These are phyloP conservation scores for Yponomeuta sedellus DNA, from an alignment of 2,888 invertebrate species.

Conservation along the genomic window DNA sequence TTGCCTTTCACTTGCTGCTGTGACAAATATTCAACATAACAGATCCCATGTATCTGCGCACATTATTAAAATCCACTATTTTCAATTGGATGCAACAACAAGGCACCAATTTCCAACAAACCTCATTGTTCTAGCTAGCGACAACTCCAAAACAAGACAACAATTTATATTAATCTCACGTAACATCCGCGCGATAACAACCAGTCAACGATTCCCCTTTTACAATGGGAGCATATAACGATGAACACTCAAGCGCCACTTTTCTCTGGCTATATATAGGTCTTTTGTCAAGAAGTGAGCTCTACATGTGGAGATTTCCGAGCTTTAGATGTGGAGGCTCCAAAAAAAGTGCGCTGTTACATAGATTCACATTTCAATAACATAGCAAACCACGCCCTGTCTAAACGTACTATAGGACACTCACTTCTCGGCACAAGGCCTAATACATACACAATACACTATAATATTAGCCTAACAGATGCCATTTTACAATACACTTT, in stretches of 20 bases:
- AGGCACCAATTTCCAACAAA: background rate
- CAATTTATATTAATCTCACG: conserved; percentile 14
- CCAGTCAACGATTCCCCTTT: background rate
- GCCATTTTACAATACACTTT: conserved; percentile 28
- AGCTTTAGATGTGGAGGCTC: background rate
- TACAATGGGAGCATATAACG: background rate
- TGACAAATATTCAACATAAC: too few species aligned
- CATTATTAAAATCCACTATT: too few species aligned
- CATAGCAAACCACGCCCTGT: too few species aligned
- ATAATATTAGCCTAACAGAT: conserved; percentile 5
- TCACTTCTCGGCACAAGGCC: background rate
- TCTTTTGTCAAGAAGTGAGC: background rate
- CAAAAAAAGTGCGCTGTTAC: too few species aligned
- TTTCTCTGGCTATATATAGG: background rate
- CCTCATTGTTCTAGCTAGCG: conserved; percentile 28
- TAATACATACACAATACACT: background rate
- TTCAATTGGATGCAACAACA: too few species aligned
- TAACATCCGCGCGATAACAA: conserved; percentile 17
- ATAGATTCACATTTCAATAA: too few species aligned
- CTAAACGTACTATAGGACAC: too few species aligned
- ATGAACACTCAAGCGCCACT: background rate
- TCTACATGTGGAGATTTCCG: too few species aligned
- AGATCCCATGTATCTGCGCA: too few species aligned
- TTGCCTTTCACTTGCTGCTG: too few species aligned
- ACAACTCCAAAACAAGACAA: conserved; percentile 27